Conservation (phyloP, 2,113 vertebrate genomes). For the Pygoscelis antarcticus region DNA sequence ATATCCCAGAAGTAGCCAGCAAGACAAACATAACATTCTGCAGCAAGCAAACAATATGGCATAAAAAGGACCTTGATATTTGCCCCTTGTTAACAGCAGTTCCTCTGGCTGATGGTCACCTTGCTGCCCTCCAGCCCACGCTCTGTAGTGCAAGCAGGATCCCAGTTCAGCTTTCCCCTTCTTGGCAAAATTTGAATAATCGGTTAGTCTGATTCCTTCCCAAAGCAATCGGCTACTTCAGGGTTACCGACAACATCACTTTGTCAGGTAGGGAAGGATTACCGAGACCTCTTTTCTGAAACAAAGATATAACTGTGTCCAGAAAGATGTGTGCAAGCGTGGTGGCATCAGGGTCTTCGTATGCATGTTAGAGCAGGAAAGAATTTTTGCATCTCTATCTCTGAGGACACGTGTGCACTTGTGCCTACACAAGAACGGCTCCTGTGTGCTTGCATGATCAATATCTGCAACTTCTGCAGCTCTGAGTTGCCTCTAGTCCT, state of each 20-base stretch:
- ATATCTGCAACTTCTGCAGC: not conserved
- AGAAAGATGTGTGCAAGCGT: not conserved
- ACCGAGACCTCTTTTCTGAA: not conserved
- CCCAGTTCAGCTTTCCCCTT: not conserved
- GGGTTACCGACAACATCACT: rapidly evolving
- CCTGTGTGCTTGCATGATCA: not conserved
- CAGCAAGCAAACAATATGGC: not conserved
- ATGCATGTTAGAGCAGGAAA: not conserved
- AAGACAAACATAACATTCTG: slow-evolving; percentile 15
- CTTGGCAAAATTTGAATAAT: not conserved
- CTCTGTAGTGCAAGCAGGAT: not conserved
- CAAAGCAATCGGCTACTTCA: rapidly evolving
- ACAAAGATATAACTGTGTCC: not conserved
- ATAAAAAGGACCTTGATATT: slow-evolving; percentile 10
- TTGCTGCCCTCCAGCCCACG: not conserved
- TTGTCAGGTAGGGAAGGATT: not conserved
- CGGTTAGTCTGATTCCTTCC: not conserved
- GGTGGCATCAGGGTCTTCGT: not conserved
- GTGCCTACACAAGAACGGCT: not conserved
- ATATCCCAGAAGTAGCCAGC: not conserved
- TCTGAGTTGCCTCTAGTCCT: not conserved
- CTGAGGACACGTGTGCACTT: not conserved
- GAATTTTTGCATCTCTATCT: not conserved
- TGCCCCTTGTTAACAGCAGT: not conserved
- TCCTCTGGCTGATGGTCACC: not conserved